A percentile compares a stretch with the other conserved stretches of the same genome.
Evolutionary conservation across 1,140 invertebrate species (phyloP).

Genomic region (Propsilocerus akamusi): DNA sequence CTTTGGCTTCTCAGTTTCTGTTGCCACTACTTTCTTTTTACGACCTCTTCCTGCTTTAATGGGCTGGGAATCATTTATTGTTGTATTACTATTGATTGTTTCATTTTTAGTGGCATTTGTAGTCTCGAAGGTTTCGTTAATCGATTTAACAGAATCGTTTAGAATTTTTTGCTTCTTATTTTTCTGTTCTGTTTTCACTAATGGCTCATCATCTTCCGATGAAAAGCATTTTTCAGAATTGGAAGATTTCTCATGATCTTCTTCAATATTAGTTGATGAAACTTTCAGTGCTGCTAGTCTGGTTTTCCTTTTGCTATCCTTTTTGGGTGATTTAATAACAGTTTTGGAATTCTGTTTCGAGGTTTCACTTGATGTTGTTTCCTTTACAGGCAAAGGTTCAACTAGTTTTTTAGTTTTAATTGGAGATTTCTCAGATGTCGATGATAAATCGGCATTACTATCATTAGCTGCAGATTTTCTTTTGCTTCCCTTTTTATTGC

Average conservation of each 20-base stretch:
- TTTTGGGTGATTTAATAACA: constrained; percentile 9
- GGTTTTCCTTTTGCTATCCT: constrained; percentile 11
- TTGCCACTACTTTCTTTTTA: neutral
- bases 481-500: constrained; percentile 16
- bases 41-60: neutral
- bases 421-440: no score
- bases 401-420: neutral
- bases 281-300: neutral
- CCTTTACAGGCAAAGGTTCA: neutral
- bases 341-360: constrained; percentile 8
- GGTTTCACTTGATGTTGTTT: constrained; percentile 5
- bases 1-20: neutral
- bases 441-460: neutral
- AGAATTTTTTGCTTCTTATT: neutral
- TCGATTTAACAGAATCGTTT: no score
- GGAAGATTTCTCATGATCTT: constrained; percentile 2
- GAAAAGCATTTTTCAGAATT: constrained; percentile 17
- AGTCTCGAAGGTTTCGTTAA: neutral
- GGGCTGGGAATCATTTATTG: neutral
- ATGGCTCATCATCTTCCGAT: constrained; percentile 23
- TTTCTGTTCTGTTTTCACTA: constrained; percentile 12
- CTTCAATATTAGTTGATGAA: constrained; percentile 9
- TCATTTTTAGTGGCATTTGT: constrained; percentile 17
- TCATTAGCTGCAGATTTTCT: constrained; percentile 4
- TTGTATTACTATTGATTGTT: constrained; percentile 14